Conservation (phyloP, 2,888 invertebrate species). For the Phorcus lineatus region DNA sequence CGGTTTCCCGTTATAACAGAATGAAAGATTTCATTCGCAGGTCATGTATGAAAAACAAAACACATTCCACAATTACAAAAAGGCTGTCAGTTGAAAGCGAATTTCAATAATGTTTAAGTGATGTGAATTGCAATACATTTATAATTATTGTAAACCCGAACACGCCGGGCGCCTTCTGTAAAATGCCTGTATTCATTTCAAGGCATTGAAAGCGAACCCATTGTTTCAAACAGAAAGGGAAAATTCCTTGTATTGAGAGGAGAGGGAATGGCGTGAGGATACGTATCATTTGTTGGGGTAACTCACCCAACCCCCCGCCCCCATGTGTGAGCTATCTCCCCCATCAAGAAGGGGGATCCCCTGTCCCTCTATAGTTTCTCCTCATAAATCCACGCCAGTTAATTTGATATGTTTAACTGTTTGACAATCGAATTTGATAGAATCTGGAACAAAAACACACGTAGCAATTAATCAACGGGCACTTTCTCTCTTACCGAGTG, state of each 20-base stretch:
- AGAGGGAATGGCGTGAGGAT: too few species aligned
- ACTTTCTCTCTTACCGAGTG: background rate
- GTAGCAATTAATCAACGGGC: background rate
- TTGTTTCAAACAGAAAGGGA: background rate
- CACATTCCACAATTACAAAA: too few species aligned
- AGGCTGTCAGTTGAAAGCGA: too few species aligned
- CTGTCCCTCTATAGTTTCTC: background rate
- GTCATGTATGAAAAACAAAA: too few species aligned
- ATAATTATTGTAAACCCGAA: too few species aligned
- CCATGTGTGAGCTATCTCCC: background rate
- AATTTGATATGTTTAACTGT: conserved; percentile 8
- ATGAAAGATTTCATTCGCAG: too few species aligned
- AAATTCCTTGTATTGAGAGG: background rate
- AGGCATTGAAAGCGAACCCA: background rate
- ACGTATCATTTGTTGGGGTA: too few species aligned
- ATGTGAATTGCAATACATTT: too few species aligned
- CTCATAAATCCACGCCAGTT: background rate
- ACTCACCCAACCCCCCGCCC: background rate
- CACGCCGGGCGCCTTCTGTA: background rate
- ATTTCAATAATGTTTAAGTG: too few species aligned
- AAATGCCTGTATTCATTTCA: background rate
- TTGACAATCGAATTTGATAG: conserved; percentile 1
- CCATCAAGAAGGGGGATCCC: background rate
- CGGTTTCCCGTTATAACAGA: too few species aligned
- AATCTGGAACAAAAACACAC: background rate